phyloP scores from a whole-genome alignment of 1,140 invertebrate genomes.

The Trypoxylus dichotomus region DNA sequence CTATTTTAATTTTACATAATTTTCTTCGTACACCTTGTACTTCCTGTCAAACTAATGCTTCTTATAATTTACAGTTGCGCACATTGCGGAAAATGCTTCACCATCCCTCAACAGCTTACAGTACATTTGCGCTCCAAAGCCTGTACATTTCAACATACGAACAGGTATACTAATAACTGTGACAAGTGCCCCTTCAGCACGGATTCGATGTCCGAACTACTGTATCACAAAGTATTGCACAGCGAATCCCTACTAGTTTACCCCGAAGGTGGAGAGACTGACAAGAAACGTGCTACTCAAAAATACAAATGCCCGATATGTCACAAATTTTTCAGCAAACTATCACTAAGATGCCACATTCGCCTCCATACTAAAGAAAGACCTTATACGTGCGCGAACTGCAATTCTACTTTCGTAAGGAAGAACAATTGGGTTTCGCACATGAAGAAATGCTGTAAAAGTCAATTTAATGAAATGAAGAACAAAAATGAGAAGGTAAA shows the following conservation, averaged over 20 bases:
- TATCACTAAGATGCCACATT: constrained; percentile 69
- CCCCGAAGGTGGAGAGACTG: constrained; percentile 45
- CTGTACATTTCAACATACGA: constrained; percentile 53
- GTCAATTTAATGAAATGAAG: neutral
- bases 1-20: no score
- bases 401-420: constrained; percentile 66
- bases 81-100: constrained; percentile 68
- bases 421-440: constrained; percentile 64
- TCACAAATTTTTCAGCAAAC: constrained; percentile 68
- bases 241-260: constrained; percentile 52
- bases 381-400: constrained; percentile 67
- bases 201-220: constrained; percentile 60
- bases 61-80: constrained; percentile 61
- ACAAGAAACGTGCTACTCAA: constrained; percentile 48
- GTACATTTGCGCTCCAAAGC: constrained; percentile 65
- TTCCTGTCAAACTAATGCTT: constrained; percentile 29
- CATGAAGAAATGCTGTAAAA: constrained; percentile 46
- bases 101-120: constrained; percentile 71
- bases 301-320: constrained; percentile 70
- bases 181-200: constrained; percentile 55
- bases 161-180: constrained; percentile 50
- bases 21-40: no score
- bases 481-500: constrained; percentile 33
- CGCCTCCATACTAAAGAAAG: constrained; percentile 77
- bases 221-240: constrained; percentile 69